These are phyloP conservation scores for Alligator sinensis DNA, from an alignment of 2,113 vertebrate species.

Conservation along the genomic window DNA sequence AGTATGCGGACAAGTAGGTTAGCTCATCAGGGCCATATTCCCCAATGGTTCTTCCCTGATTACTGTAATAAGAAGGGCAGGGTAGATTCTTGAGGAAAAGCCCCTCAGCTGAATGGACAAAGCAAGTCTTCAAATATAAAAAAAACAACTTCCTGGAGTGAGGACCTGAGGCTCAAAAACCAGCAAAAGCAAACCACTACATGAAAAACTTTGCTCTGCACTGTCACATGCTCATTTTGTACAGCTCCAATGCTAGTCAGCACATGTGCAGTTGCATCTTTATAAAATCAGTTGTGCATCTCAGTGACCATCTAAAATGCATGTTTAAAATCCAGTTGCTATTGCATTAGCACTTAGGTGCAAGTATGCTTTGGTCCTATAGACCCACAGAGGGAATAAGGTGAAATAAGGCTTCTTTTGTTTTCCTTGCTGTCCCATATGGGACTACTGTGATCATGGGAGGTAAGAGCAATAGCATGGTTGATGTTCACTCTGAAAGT, in stretches of 20 bases:
- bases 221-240: not conserved
- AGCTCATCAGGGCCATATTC: not conserved
- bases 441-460: not conserved
- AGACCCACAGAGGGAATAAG: not conserved
- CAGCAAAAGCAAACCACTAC: not conserved
- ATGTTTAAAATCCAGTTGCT: not conserved
- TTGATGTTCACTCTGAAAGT: no score
- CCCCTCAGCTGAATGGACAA: not conserved
- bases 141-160: not conserved
- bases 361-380: fast-evolving
- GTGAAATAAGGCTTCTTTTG: not conserved
- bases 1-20: not conserved
- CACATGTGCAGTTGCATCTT: fast-evolving
- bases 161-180: not conserved
- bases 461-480: not conserved
- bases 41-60: not conserved
- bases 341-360: fast-evolving
- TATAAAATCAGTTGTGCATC: not conserved
- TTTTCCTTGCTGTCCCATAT: not conserved
- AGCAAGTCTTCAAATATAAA: not conserved
- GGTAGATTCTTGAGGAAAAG: not conserved
- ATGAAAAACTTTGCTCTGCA: not conserved
- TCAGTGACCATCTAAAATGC: not conserved
- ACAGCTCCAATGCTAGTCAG: not conserved
- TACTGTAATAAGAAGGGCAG: not conserved